phyloP scores from a whole-genome alignment of 2,888 invertebrate species.

The Miltochrista miniata region DNA sequence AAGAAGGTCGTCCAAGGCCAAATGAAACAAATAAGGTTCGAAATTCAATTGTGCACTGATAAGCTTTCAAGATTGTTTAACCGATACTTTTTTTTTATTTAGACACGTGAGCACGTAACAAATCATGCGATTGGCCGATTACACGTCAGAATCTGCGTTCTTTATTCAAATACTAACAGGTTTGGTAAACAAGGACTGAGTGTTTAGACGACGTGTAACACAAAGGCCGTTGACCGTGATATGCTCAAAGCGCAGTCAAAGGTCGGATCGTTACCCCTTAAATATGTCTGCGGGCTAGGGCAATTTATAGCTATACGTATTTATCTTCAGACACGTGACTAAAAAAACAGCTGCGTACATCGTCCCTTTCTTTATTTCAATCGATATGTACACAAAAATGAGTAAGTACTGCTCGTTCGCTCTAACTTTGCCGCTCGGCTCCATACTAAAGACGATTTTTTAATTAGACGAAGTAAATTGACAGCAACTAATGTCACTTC shows the following conservation, averaged over 20 bases:
- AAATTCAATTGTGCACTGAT: not conserved
- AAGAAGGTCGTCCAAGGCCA: not conserved
- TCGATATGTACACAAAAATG: constrained; percentile 2
- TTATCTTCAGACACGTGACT: constrained; percentile 10
- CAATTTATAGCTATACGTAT: constrained; percentile 10
- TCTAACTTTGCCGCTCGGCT: no score
- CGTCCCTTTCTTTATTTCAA: constrained; percentile 24
- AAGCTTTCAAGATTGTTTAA: not conserved
- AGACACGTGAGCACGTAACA: constrained; percentile 5
- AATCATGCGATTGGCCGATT: constrained; percentile 4
- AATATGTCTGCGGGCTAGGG: constrained; percentile 16
- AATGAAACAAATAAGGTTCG: not conserved
- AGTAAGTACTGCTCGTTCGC: not conserved
- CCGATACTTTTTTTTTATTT: not conserved
- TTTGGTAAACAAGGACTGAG: constrained; percentile 11
- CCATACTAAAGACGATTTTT: no score
- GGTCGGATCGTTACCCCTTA: constrained; percentile 18
- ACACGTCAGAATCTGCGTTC: constrained; percentile 5
- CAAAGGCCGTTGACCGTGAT: constrained; percentile 12
- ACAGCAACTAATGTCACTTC: no score
- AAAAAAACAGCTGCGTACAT: constrained; percentile 19
- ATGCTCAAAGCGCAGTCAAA: constrained; percentile 12
- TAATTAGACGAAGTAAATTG: no score
- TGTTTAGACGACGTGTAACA: constrained; percentile 4
- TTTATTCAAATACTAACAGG: constrained; percentile 6